Conservation (phyloP, 1,140 invertebrate species). For the Rhagoletis pomonella region DNA sequence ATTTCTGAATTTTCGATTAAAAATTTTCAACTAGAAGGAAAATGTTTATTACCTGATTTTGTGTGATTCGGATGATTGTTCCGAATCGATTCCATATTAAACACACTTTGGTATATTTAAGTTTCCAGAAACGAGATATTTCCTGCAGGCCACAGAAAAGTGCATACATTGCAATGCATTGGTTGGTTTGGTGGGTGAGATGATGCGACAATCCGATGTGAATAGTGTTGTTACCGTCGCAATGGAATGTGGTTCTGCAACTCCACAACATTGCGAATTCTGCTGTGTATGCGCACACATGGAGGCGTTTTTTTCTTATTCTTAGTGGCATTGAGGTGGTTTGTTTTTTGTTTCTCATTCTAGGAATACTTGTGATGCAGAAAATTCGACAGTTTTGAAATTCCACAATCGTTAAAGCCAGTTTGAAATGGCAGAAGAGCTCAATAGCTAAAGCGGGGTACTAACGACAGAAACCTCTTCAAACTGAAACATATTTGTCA, state of each 20-base stretch:
- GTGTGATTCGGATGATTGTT: too few relatives aligned
- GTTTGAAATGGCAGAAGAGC: neutral
- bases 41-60: too few relatives aligned
- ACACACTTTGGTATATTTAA: neutral
- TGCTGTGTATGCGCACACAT: neutral
- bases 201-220: neutral
- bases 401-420: neutral
- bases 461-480: too few relatives aligned
- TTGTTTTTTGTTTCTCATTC: too few relatives aligned
- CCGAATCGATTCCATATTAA: neutral
- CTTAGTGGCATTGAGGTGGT: too few relatives aligned
- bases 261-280: constrained; percentile 9
- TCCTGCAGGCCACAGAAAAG: neutral
- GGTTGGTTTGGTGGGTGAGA: neutral
- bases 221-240: neutral
- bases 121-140: neutral
- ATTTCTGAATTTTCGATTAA: too few relatives aligned
- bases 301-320: too few relatives aligned
- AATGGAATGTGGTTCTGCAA: constrained; percentile 2
- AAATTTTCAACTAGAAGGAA: too few relatives aligned
- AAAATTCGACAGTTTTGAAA: neutral
- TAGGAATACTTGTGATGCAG: too few relatives aligned
- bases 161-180: neutral
- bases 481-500: too few relatives aligned
- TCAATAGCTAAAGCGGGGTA: too few relatives aligned